phyloP scores from a whole-genome alignment of 2,113 vertebrate genomes.

The Parus major region DNA sequence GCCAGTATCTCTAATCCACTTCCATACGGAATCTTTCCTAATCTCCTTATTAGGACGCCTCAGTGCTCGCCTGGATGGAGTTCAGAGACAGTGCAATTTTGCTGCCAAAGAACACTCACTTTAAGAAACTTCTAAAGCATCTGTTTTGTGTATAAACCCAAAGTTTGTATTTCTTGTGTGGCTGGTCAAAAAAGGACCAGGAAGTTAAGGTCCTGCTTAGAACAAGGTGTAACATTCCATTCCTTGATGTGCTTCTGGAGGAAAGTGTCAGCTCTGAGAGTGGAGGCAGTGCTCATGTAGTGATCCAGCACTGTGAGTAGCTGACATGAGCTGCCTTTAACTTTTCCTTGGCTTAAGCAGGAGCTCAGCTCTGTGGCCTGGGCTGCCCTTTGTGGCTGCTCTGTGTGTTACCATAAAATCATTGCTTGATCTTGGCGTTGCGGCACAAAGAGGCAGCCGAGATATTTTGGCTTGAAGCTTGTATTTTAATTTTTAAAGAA shows the following conservation, averaged over 20 bases:
- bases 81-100: neutral
- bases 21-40: neutral
- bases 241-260: neutral
- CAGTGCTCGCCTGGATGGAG: neutral
- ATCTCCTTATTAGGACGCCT: neutral
- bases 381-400: neutral
- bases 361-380: neutral
- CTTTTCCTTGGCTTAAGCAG: neutral
- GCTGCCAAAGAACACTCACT: neutral
- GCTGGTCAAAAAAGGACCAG: neutral
- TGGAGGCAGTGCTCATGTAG: neutral
- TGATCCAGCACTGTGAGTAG: neutral
- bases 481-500: constrained; percentile 9
- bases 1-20: neutral
- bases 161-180: neutral
- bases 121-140: neutral
- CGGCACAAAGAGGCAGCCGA: neutral
- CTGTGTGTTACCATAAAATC: neutral
- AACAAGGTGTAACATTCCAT: neutral
- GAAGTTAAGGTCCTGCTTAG: neutral
- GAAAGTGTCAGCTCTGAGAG: neutral
- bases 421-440: neutral
- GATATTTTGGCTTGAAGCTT: neutral
- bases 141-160: neutral
- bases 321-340: neutral